phyloP scores from a whole-genome alignment of 2,888 invertebrate species.

The Synanthedon tipuliformis region DNA sequence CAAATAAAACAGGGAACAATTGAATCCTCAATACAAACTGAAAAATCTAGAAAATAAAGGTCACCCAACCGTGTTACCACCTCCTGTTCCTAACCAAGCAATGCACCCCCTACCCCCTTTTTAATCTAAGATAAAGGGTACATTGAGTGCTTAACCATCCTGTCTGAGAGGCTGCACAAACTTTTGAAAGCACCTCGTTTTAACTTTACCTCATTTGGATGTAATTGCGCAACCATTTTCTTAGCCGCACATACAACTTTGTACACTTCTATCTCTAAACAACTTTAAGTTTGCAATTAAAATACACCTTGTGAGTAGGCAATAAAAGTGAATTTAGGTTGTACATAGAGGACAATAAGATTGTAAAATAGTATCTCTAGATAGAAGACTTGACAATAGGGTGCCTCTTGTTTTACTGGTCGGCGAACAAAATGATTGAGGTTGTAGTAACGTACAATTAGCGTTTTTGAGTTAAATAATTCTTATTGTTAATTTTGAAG shows the following conservation, averaged over 20 bases:
- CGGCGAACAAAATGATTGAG: constrained; percentile 32
- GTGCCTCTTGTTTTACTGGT: constrained; percentile 59
- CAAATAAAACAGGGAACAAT: too few relatives aligned
- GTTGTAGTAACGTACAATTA: constrained; percentile 5
- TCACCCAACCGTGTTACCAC: constrained; percentile 6
- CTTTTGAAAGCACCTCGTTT: constrained; percentile 7
- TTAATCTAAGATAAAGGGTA: constrained; percentile 67
- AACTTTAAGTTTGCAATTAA: constrained; percentile 10
- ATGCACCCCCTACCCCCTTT: constrained; percentile 34
- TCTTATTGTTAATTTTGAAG: too few relatives aligned
- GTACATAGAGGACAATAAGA: constrained; percentile 8
- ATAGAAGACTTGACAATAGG: constrained; percentile 56
- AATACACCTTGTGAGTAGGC: neutral
- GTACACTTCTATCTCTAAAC: constrained; percentile 17
- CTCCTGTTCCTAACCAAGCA: constrained; percentile 27
- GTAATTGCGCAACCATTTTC: constrained; percentile 2
- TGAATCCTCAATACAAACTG: too few relatives aligned
- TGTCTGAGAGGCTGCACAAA: constrained; percentile 27
- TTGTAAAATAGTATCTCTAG: constrained; percentile 43
- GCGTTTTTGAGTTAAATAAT: too few relatives aligned
- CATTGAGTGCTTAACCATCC: constrained; percentile 62
- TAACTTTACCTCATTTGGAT: constrained; percentile 4
- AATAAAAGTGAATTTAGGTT: constrained; percentile 18
- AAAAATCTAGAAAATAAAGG: neutral
- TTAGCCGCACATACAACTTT: constrained; percentile 11